Evolutionary conservation across 2,797 vertebrate species (phyloP), one percentile per base, ranked within the genome.

Genomic region (Valencia hispanica): DNA sequence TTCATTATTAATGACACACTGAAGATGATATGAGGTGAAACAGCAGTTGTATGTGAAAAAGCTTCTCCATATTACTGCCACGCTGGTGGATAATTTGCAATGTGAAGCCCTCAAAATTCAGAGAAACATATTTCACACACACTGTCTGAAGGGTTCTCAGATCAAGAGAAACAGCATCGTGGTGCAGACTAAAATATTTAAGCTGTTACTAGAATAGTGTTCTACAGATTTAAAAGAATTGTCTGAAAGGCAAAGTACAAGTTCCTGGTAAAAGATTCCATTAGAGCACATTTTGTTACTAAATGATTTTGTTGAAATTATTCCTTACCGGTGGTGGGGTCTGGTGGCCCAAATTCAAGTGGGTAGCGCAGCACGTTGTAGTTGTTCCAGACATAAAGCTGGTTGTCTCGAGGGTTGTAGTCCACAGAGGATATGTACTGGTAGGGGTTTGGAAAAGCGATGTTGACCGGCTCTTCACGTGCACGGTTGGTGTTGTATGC

Each of bases 351-450:
- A 11, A 99, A 99, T 88, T 97, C 96, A 70, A 99, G 93, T 0
- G 95, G 93, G 77, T 99, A 98, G 68, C 97, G 96, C 77, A 99
- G 93, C 73, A 98, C 94, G 0, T 98, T 97, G 45, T 97, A 97
- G 91, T 99, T 99, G 94, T 99, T 99, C 98, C 97, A 99, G 43
- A 98, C 97, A 12, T 99, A 99, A 0, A 99, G 97, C 84, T 99
- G 98, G 89, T 98, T 98, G 94, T 98, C 98, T 0, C 97, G 94
- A 3, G 97, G 98, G 89, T 98, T 99, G 95, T 99, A 98, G 85
- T 96, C 97, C 55, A 99, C 96, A 0, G 97, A 99, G 17, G 97
- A 97, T 53, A 99, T 95, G 53, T 96, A 98, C 93, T 97, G 97
- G 88, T 98, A 99, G 0, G 98, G 98, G 91, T 98, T 98, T 53